These are phyloP conservation scores for Hoplostethus mediterraneus DNA, from an alignment of 2,797 vertebrate genomes.

Conservation along the genomic window DNA sequence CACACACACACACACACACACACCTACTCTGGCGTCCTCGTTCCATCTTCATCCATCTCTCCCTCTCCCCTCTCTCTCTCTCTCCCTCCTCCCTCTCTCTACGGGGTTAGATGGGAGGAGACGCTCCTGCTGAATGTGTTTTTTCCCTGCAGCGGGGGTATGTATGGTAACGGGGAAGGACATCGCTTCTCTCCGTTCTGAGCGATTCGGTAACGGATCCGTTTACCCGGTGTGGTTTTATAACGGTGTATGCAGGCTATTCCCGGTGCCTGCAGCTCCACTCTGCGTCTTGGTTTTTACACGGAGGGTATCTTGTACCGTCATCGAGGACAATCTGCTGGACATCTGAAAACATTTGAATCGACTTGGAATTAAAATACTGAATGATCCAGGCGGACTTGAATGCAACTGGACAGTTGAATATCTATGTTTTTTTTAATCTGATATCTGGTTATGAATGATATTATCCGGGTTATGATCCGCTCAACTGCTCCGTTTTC, in stretches of 20 bases:
- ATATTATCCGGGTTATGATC: constrained; percentile 9
- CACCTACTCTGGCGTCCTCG: constrained; percentile 55
- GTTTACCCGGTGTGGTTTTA: constrained; percentile 27
- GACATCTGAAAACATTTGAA: constrained; percentile 28
- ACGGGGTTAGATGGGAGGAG: constrained; percentile 73
- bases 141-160: constrained; percentile 65
- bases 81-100: constrained; percentile 36
- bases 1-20: constrained; percentile 17
- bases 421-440: neutral
- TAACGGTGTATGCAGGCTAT: constrained; percentile 34
- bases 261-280: constrained; percentile 33
- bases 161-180: constrained; percentile 47
- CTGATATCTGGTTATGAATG: constrained; percentile 10
- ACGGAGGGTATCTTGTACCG: constrained; percentile 46
- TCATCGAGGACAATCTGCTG: constrained; percentile 8
- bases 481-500: constrained; percentile 40
- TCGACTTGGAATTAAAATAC: constrained; percentile 63
- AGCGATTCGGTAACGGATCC: constrained; percentile 42
- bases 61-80: constrained; percentile 32
- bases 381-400: neutral
- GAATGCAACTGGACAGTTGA: neutral
- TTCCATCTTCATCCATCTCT: constrained; percentile 64
- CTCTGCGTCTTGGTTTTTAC: neutral
- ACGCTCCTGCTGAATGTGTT: constrained; percentile 66
- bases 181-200: constrained; percentile 20